Percentiles rank a stretch among this genome's conserved stretches.
These are phyloP conservation scores for Acanthurus lineatus DNA, from an alignment of 2,797 vertebrate species.

Conservation along the genomic window DNA sequence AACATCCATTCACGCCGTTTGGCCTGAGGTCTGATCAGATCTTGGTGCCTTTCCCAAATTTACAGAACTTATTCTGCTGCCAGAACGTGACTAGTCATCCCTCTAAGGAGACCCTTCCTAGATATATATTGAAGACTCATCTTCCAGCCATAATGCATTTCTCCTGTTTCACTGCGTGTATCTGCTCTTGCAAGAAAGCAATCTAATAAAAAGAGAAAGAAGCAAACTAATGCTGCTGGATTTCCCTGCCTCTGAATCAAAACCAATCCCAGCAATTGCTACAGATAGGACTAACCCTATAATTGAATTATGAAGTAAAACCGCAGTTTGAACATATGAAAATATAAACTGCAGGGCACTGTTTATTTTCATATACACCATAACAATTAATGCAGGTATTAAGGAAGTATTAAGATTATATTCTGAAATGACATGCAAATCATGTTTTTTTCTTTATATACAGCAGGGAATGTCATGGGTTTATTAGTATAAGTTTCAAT, in stretches of 20 bases:
- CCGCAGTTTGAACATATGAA: conserved; percentile 1
- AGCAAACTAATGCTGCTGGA: conserved; percentile 40
- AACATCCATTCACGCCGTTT: conserved; percentile 51
- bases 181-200: conserved; percentile 39
- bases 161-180: conserved; percentile 27
- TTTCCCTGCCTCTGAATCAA: conserved; percentile 46
- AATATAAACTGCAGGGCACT: background rate
- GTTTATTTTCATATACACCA: conserved; percentile 1
- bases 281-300: conserved; percentile 38
- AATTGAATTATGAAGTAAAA: conserved; percentile 50
- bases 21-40: conserved; percentile 60
- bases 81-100: conserved; percentile 37
- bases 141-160: conserved; percentile 58
- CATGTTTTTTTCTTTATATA: background rate
- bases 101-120: conserved; percentile 41
- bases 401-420: conserved; percentile 1
- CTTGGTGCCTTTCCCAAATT: conserved; percentile 29
- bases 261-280: conserved; percentile 43
- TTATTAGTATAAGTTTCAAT: background rate
- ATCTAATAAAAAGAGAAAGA: conserved; percentile 50
- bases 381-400: background rate
- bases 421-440: background rate
- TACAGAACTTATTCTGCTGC: conserved; percentile 53
- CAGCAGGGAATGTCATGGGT: background rate
- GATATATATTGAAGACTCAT: conserved; percentile 49